Evolutionary conservation across 2,888 invertebrate genomes (phyloP).

Genomic region (Pristionchus entomophagus): DNA sequence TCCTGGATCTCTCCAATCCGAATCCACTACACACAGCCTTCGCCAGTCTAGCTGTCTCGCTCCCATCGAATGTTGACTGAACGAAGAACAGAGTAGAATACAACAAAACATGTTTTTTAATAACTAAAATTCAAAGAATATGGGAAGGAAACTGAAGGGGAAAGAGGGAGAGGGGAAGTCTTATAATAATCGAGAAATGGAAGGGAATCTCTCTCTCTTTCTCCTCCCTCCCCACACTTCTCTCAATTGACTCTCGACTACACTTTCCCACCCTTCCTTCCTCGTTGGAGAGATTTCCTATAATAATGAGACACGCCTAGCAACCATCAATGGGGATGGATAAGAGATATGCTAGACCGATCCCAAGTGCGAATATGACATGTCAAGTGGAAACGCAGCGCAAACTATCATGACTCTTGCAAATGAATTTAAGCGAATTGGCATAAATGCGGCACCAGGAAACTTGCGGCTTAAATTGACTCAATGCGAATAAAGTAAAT

Average conservation of each 20-base stretch:
- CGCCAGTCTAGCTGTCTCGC: constrained; percentile 63
- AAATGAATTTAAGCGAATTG: too few relatives aligned
- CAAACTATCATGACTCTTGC: too few relatives aligned
- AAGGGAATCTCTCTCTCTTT: too few relatives aligned
- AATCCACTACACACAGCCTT: constrained; percentile 63
- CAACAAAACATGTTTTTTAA: neutral
- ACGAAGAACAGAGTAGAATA: constrained; percentile 14
- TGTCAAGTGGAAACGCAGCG: too few relatives aligned
- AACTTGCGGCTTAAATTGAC: too few relatives aligned
- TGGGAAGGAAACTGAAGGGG: neutral
- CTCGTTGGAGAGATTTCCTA: neutral
- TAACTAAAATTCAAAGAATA: neutral
- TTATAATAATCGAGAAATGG: constrained; percentile 4
- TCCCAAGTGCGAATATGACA: too few relatives aligned
- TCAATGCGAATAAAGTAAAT: too few relatives aligned
- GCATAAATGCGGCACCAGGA: too few relatives aligned
- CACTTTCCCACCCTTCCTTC: neutral
- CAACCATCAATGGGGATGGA: neutral
- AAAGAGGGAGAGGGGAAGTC: neutral
- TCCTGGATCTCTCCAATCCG: constrained; percentile 50
- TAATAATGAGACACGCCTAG: constrained; percentile 15
- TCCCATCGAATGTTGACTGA: constrained; percentile 57
- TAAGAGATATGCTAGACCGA: too few relatives aligned
- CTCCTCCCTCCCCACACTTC: too few relatives aligned
- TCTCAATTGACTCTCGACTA: constrained; percentile 18